Conservation (phyloP, 2,113 vertebrate species). For the Pelmatolapia mariae region DNA sequence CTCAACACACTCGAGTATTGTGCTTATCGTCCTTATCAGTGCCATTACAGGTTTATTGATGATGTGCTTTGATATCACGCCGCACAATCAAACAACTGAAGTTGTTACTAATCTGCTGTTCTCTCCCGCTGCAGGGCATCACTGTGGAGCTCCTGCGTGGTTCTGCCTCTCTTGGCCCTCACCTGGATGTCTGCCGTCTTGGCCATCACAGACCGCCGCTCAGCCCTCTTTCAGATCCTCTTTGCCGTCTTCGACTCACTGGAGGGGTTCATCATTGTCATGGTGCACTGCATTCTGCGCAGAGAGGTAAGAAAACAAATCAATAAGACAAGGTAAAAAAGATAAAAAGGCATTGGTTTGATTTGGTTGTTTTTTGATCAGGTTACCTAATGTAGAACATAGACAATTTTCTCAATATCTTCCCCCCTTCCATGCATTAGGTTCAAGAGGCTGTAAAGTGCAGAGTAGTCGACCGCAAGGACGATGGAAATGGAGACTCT, state of each 20-base stretch:
- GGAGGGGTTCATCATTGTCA: slow-evolving; percentile 96
- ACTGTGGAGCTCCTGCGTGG: slow-evolving; percentile 98
- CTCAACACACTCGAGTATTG: neutral
- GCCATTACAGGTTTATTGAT: slow-evolving; percentile 40
- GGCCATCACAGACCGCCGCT: slow-evolving; percentile 95
- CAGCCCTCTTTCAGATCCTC: slow-evolving; percentile 97
- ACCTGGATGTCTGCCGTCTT: slow-evolving; percentile 99
- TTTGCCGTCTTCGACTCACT: slow-evolving; percentile 96
- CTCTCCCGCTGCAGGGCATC: slow-evolving; percentile 79
- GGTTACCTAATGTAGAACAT: neutral
- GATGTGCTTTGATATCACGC: slow-evolving; percentile 19
- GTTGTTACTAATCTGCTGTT: neutral
- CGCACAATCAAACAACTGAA: neutral
- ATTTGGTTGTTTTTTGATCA: neutral
- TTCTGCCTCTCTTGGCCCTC: slow-evolving; percentile 91
- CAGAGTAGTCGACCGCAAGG: slow-evolving; percentile 92
- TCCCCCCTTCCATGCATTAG: slow-evolving; percentile 55
- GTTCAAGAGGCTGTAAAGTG: slow-evolving; percentile 98
- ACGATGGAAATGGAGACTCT: slow-evolving; percentile 94
- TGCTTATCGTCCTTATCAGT: slow-evolving; percentile 36
- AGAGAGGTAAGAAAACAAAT: slow-evolving; percentile 79
- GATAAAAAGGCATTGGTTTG: neutral
- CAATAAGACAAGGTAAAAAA: neutral
- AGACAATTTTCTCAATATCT: neutral
- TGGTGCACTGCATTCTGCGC: slow-evolving; percentile 97